Evolutionary conservation across 2,113 vertebrate genomes (phyloP), one percentile per base, ranked within the genome.

Genomic region (Pterophyllum scalare): DNA sequence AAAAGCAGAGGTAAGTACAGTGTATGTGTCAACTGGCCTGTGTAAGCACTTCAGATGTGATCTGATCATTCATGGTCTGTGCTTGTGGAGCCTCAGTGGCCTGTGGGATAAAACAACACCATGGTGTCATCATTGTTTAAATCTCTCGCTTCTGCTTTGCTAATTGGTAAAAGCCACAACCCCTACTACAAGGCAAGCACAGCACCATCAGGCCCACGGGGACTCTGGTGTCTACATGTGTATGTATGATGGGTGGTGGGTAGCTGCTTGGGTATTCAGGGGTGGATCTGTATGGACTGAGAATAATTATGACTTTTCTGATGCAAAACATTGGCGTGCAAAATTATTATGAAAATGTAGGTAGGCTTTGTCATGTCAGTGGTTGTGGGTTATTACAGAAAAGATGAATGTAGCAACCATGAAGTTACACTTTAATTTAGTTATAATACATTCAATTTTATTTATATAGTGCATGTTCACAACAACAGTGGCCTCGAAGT

Each of bases 111-210:
- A 86, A 90, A 90, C 91, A 92, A 91, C 91, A 91, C 83, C 54
- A 88, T 78, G 46, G 88, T 94, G 93, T 94, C 94, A 94, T 90
- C 78, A 85, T 85, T 86, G 89, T 91, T 94, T 90, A 94, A 93
- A 94, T 94, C 92, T 93, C 79, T 91, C 75, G 93, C 91, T 91
- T 94, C 91, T 93, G 92, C 92, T 94, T 80, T 86, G 88, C 91
- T 94, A 95, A 94, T 93, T 94, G 93, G 88, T 92, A 80, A 86
- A 84, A 92, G 90, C 90, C 89, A 93, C 79, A 62, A 88, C 89
- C 90, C 77, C 33, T 54, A 91, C 81, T 87, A 88, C 90, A 93
- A 93, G 88, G 91, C 91, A 86, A 90, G 89, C 33, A 87, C 87
- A 79, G 83, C 24, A 24, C 52, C 86, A 82, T 83, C 64, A 33